Evolutionary conservation across 2,888 invertebrate species (phyloP), one percentile per base, ranked within the genome.

Genomic region (Chalcosyrphus nemorum): DNA sequence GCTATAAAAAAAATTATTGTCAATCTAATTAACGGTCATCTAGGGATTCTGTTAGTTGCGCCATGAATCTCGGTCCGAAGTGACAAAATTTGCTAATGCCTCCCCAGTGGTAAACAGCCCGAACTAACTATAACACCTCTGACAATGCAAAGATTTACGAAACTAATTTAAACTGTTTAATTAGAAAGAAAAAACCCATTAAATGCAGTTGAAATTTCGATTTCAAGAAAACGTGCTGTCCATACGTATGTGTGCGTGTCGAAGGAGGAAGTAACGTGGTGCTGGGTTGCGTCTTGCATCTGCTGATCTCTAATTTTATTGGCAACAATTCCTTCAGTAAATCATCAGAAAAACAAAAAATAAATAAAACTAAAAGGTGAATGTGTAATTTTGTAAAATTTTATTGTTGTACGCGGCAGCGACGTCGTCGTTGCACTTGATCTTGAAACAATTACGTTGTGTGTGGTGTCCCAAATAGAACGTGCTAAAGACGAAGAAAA

Each of bases 1-100:
- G 5, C n/a, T 21, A 29, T 2, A 15, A 17, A 35, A 32, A 9
- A 4, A 21, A 54, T 38, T 68, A 43, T 70, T 81, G 57, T 65
- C 80, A 74, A 52, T 54, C 56, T 50, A 68, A 68, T 81, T 80
- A 84, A 80, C 84, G 84, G 84, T 54, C 70, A 72, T 70, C 80
- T 75, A 84, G 75, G 70, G 57, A 75, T 80, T 65, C 80, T 70
- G 84, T 80, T 80, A 80, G 63, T 70, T 41, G 17, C 74, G 47
- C 74, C 59, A 70, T 29, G 29, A 17, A 5, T 35, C 38, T 65
- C 24, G 13, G 19, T 65, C 21, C 41, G 19, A 72, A 61, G 50
- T 68, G 59, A 78, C 52, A 52, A 41, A n/a, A 59, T 54, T 21
- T 11, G 45, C 7, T 17, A 50, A 45, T 7, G 9, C 27, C n/a